Base-by-base conservation (phyloP, 1,140 invertebrate species). In the Metopolophium dirhodum region DNA sequence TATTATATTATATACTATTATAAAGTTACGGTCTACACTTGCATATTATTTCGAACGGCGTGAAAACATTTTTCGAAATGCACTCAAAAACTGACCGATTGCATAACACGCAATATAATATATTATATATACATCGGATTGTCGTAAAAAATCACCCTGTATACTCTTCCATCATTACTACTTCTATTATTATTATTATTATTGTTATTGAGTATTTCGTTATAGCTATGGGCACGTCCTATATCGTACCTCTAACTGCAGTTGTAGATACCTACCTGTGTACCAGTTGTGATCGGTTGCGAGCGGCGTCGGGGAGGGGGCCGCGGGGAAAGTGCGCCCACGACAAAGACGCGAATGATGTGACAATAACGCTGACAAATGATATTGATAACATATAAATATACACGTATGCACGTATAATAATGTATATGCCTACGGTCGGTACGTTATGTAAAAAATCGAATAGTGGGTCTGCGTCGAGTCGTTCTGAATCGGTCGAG, bases 321-420 rank as follows among this genome's bases (percentile, higher is more conserved):
- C n/a, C 14, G 61, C 61, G 61, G 61, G 35, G n/a, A 83, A 83
- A 83, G 37, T 83, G 35, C 82, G 82, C 82, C 82, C 82, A 83
- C 82, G 35, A 83, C 82, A 83, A 41, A 83, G 82, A 83, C 82
- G 82, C 82, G 35, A 20, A 37, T 41, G 35, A 37, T 37, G 82
- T 37, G 82, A 83, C 82, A 83, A 37, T 37, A 83, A 77, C 61
- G 61, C 61, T 77, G 61, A 85, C 37, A 41, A 85, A 37, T 41
- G 83, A 41, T 85, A 41, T 26, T 41, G 11, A 85, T 41, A 85
- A 41, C 14, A 26, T 41, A 37, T 23, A 37, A 8, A 83, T 83
- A 83, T 37, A 14, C 37, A 11, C 11, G 37, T 8, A 9, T 11
- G 22, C 37, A 26, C 2, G 18, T 11, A 82, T 20, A 37, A 37